phyloP scores from a whole-genome alignment of 2,113 vertebrate species.

The Myotis lucifugus region DNA sequence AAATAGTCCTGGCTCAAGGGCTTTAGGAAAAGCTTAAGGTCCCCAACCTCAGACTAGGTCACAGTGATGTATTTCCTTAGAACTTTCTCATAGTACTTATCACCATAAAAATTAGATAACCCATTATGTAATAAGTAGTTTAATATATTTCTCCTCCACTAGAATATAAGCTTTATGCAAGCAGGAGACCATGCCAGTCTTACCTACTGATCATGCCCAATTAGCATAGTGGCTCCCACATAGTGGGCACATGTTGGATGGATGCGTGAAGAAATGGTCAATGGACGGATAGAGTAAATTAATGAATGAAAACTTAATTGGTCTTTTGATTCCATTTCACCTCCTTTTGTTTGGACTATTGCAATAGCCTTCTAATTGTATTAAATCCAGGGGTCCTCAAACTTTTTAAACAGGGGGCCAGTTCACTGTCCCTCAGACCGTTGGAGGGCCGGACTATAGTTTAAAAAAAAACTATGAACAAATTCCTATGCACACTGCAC shows the following conservation, averaged over 20 bases:
- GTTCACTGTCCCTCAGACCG: too few relatives aligned
- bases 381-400: too few relatives aligned
- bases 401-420: too few relatives aligned
- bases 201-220: not conserved
- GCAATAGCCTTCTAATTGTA: not conserved
- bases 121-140: not conserved
- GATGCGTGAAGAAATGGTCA: not conserved
- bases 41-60: not conserved
- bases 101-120: not conserved
- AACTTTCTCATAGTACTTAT: not conserved
- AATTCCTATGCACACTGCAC: too few relatives aligned
- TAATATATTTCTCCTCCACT: not conserved
- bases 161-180: not conserved
- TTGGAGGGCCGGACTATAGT: too few relatives aligned
- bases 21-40: not conserved
- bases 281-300: not conserved
- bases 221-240: not conserved
- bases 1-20: not conserved
- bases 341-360: not conserved
- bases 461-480: too few relatives aligned
- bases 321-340: not conserved
- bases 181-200: not conserved
- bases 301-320: not conserved
- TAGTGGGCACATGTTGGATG: not conserved
- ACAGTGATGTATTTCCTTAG: not conserved